phyloP scores from a whole-genome alignment of 2,113 vertebrate species.

The Paraplagusia blochii region DNA sequence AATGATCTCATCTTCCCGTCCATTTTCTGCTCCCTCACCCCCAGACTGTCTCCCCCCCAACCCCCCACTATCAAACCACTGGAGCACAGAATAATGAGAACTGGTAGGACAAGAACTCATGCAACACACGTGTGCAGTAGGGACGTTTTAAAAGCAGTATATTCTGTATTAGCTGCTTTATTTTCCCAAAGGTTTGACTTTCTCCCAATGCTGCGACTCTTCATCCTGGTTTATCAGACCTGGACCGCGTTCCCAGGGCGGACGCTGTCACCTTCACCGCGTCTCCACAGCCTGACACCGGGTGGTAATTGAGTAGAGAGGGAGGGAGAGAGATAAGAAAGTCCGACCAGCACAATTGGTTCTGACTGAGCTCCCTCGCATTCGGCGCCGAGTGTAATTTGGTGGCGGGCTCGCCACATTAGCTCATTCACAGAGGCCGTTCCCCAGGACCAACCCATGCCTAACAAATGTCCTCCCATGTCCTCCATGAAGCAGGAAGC shows the following conservation, averaged over 20 bases:
- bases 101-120: no score
- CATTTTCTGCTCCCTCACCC: no score
- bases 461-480: slow-evolving; percentile 28
- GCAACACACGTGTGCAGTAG: no score
- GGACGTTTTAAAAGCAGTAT: no score
- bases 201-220: neutral
- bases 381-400: slow-evolving; percentile 37
- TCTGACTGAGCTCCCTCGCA: slow-evolving; percentile 31
- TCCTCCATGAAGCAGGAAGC: slow-evolving; percentile 11
- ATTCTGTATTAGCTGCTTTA: no score
- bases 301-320: slow-evolving; percentile 34
- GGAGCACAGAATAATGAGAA: no score
- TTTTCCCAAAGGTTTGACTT: no score
- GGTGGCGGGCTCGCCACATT: slow-evolving; percentile 35
- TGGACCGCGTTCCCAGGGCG: slow-evolving; percentile 19
- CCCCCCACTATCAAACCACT: no score
- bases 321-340: slow-evolving; percentile 3
- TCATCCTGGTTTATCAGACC: slow-evolving; percentile 8
- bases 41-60: no score
- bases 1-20: no score
- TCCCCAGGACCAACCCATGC: slow-evolving; percentile 22
- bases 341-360: slow-evolving; percentile 24
- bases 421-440: slow-evolving; percentile 17
- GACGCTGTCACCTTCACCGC: slow-evolving; percentile 47
- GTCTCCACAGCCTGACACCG: slow-evolving; percentile 15